Evolutionary conservation across 2,797 vertebrate species (phyloP), one percentile per base, ranked within the genome.

Genomic region (Sebastes steindachneri): DNA sequence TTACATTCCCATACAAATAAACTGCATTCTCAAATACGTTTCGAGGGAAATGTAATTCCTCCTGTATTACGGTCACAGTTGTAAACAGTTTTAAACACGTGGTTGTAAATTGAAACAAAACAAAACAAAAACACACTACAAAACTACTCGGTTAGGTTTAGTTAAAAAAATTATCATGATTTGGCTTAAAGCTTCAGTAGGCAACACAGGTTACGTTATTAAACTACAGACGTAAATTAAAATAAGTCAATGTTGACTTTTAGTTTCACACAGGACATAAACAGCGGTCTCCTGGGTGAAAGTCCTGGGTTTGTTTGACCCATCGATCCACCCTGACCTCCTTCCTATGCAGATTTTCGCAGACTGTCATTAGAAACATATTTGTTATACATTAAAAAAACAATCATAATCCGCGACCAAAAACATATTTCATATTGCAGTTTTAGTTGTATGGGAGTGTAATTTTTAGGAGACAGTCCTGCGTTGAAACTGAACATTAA

Each of bases 311-410:
- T 51, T 0, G 48, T 51, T 51, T 51, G 48, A 51, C 48, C 19
- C 19, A 9, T 51, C 48, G 0, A 51, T 51, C 48, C 48, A 51
- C 48, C 19, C 48, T 9, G 48, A 51, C 17, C 19, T 51, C 19
- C 48, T 51, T 0, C 8, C 48, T 51, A n/a, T 0, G 7, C 17
- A 48, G 45, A 48, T 17, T 48, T 48, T 0, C 17, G 7, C 0
- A 9, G 48, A 51, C 48, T 51, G 48, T n/a, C 19, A 51, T n/a
- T 9, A 51, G 48, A n/a, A 51, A 51, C 19, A 51, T 2, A 48
- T 48, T 48, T 48, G 45, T 48, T 48, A 19, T 19, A 48, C 45
- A n/a, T n/a, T n/a, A 51, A 51, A 51, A 51, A 51, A 51, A 51
- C 48, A 51, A 51, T 51, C 48, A n/a, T 0, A 51, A 21, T 51